These are phyloP conservation scores for Serinus canaria DNA, from an alignment of 2,113 vertebrate species.

Conservation along the genomic window DNA sequence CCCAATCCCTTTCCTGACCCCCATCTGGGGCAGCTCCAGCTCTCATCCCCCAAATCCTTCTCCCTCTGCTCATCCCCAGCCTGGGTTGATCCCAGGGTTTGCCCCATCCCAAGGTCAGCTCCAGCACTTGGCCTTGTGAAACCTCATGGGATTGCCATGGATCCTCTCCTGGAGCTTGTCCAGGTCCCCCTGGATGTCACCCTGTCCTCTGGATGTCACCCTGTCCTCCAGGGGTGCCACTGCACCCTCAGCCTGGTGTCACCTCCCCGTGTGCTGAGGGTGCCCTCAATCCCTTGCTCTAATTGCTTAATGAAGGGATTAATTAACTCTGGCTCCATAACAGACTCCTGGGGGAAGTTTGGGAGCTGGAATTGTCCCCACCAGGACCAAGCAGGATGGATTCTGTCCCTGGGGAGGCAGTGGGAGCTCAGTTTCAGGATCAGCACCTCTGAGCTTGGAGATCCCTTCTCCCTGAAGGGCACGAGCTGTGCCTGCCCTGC, in stretches of 20 bases:
- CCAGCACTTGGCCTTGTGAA: neutral
- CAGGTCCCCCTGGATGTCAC: neutral
- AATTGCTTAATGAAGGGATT: neutral
- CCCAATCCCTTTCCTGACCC: neutral
- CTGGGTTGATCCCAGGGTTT: neutral
- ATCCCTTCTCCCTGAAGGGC: neutral
- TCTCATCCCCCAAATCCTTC: neutral
- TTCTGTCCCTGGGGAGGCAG: neutral
- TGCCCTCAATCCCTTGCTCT: neutral
- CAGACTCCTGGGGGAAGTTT: neutral
- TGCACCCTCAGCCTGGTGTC: neutral
- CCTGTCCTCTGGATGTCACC: neutral
- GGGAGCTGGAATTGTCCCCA: fast-evolving
- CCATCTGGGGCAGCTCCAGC: neutral
- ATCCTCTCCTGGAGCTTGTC: neutral
- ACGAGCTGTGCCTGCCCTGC: neutral
- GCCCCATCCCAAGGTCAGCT: neutral
- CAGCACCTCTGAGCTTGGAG: neutral
- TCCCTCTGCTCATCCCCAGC: neutral
- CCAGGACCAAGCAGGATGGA: neutral
- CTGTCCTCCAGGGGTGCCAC: neutral
- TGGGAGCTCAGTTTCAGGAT: fast-evolving
- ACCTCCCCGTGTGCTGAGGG: neutral
- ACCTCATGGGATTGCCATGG: neutral
- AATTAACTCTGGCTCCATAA: too few species aligned